Evolutionary conservation across 2,113 vertebrate species (phyloP).

Genomic region (Stigmatopora argus): DNA sequence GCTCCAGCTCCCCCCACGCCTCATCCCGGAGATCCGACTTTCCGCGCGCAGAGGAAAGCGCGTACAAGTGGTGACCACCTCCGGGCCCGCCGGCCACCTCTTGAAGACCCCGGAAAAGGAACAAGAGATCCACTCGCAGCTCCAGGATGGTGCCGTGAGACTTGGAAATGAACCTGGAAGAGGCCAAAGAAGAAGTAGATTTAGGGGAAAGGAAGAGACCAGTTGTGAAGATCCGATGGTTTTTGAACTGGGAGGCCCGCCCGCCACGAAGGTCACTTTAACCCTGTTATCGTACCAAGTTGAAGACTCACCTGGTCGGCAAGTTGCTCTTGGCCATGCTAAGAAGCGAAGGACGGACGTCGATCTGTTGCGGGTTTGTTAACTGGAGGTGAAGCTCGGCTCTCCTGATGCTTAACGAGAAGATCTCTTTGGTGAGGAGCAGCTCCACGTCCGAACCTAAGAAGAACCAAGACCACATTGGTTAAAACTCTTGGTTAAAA

Average conservation of each 20-base stretch:
- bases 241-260: too few relatives aligned
- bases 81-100: slow-evolving; percentile 24
- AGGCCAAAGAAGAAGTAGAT: neutral
- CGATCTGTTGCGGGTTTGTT: slow-evolving; percentile 60
- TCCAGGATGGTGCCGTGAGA: slow-evolving; percentile 48
- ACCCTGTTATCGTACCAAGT: neutral
- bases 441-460: slow-evolving; percentile 67
- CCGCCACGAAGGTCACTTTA: too few relatives aligned
- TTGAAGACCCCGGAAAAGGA: slow-evolving; percentile 65
- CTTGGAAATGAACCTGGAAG: slow-evolving; percentile 56
- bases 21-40: slow-evolving; percentile 34
- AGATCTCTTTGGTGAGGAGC: slow-evolving; percentile 59
- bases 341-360: slow-evolving; percentile 61
- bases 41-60: slow-evolving; percentile 17
- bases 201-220: too few relatives aligned
- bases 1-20: slow-evolving; percentile 52
- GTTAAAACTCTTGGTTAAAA: slow-evolving; percentile 10
- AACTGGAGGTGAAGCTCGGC: slow-evolving; percentile 74
- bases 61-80: slow-evolving; percentile 28
- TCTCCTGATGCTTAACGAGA: slow-evolving; percentile 42
- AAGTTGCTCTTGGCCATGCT: slow-evolving; percentile 54
- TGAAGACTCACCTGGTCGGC: slow-evolving; percentile 58
- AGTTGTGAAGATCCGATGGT: too few relatives aligned
- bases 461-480: neutral
- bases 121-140: slow-evolving; percentile 67